These are phyloP conservation scores for Cyphomyrus plagiostoma DNA, from an alignment of 2,113 vertebrate genomes.

Conservation along the genomic window DNA sequence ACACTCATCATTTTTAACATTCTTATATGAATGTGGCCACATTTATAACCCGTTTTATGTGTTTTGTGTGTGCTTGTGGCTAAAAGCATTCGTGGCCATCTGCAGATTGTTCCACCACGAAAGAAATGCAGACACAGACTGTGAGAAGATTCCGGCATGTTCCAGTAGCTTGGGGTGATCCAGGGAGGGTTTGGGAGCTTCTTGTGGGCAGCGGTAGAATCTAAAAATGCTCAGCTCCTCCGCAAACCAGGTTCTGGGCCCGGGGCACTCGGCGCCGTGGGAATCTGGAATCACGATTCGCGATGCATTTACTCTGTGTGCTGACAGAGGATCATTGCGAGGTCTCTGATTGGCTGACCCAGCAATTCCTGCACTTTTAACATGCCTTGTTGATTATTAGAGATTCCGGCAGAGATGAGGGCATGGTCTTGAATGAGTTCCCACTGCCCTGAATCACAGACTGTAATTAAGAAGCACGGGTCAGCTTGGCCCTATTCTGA, in stretches of 20 bases:
- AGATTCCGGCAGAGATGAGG: not conserved
- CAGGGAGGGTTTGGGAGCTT: not conserved
- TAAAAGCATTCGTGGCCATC: not conserved
- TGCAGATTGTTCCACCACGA: not conserved
- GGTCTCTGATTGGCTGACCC: not conserved
- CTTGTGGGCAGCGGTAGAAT: not conserved
- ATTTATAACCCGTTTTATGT: not conserved
- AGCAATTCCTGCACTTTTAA: slow-evolving; percentile 1
- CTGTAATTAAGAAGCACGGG: not conserved
- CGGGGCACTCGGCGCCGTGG: not conserved
- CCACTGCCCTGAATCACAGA: not conserved
- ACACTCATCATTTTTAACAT: not conserved
- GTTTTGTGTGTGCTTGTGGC: not conserved
- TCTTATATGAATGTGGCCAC: slow-evolving; percentile 9
- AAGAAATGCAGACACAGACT: not conserved
- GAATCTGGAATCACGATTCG: not conserved
- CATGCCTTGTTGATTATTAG: not conserved
- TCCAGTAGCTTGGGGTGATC: not conserved
- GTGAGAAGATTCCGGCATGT: slow-evolving; percentile 2
- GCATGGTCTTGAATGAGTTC: not conserved
- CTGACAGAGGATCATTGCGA: not conserved
- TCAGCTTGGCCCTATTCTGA: slow-evolving; percentile 10
- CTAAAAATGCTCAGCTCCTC: not conserved
- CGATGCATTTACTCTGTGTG: not conserved
- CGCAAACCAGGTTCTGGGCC: not conserved